Percentiles rank a stretch among this genome's conserved stretches.
These are phyloP conservation scores for Bibio marci DNA, from an alignment of 2,888 invertebrate genomes.

Conservation along the genomic window DNA sequence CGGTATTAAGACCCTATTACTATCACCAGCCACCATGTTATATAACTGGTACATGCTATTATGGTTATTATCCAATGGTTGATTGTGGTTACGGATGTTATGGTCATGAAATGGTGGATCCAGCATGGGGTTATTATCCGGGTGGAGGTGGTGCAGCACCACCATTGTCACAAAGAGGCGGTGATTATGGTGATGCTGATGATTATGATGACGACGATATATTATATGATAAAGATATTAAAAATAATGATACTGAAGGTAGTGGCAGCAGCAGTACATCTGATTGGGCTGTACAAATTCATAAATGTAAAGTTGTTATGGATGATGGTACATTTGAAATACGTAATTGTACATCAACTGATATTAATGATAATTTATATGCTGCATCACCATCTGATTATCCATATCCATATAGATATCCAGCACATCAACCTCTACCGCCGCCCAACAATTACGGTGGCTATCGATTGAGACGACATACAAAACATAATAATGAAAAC, in stretches of 20 bases:
- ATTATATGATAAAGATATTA: not conserved
- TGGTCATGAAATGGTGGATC: constrained; percentile 6
- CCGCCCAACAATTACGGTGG: no score
- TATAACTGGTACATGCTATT: constrained; percentile 7
- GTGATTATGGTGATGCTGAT: not conserved
- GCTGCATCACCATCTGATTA: constrained; percentile 6
- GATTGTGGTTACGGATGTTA: constrained; percentile 1
- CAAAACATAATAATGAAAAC: no score
- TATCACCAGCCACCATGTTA: constrained; percentile 10
- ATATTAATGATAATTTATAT: constrained; percentile 9
- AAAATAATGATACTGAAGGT: constrained; percentile 3
- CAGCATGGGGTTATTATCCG: constrained; percentile 4
- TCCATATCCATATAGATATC: not conserved
- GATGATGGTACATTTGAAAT: constrained; percentile 8
- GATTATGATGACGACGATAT: not conserved
- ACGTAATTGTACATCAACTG: constrained; percentile 8
- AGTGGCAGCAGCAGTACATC: not conserved
- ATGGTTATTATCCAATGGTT: not conserved
- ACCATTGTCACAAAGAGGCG: not conserved
- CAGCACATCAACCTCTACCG: not conserved
- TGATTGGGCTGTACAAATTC: constrained; percentile 7
- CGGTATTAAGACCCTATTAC: constrained; percentile 8
- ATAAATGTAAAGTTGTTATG: constrained; percentile 9
- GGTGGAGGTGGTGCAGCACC: not conserved
- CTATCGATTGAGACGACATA: no score